Evolutionary conservation across 2,113 vertebrate species (phyloP).

Genomic region (Gallinago undulata): DNA sequence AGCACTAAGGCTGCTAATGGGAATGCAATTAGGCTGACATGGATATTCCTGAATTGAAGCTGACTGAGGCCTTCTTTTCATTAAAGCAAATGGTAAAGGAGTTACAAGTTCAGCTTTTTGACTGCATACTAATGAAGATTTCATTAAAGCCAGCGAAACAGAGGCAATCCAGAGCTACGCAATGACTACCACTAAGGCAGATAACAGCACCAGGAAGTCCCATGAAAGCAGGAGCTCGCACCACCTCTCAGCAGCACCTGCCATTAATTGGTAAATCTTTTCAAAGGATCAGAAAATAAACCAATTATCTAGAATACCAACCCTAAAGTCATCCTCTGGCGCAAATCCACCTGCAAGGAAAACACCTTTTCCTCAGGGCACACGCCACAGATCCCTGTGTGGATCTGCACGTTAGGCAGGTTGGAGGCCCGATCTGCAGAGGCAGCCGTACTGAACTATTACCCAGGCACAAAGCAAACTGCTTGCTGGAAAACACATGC

Average conservation of each 20-base stretch:
- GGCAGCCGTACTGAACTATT: neutral
- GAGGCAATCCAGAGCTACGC: neutral
- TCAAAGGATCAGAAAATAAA: slow-evolving; percentile 40
- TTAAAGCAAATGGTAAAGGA: slow-evolving; percentile 13
- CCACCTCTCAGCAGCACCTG: neutral
- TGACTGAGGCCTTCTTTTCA: slow-evolving; percentile 36
- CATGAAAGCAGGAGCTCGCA: neutral
- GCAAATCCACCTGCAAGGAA: slow-evolving; percentile 9
- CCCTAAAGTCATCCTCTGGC: slow-evolving; percentile 19
- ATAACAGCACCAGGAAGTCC: neutral
- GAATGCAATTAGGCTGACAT: slow-evolving; percentile 57
- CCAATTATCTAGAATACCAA: slow-evolving; percentile 36
- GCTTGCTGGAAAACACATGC: neutral
- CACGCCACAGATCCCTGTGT: accelerated
- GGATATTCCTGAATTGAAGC: slow-evolving; percentile 57
- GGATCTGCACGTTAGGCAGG: neutral
- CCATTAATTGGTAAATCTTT: neutral
- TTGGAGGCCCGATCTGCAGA: neutral
- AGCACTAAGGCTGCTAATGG: slow-evolving; percentile 33
- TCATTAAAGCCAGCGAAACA: neutral
- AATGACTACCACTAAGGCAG: neutral
- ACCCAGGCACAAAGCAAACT: slow-evolving; percentile 19
- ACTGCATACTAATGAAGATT: neutral
- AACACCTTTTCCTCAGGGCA: slow-evolving; percentile 27
- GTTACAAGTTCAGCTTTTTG: slow-evolving; percentile 24